Conservation (phyloP, 2,113 vertebrate species). For the Callipepla squamata region DNA sequence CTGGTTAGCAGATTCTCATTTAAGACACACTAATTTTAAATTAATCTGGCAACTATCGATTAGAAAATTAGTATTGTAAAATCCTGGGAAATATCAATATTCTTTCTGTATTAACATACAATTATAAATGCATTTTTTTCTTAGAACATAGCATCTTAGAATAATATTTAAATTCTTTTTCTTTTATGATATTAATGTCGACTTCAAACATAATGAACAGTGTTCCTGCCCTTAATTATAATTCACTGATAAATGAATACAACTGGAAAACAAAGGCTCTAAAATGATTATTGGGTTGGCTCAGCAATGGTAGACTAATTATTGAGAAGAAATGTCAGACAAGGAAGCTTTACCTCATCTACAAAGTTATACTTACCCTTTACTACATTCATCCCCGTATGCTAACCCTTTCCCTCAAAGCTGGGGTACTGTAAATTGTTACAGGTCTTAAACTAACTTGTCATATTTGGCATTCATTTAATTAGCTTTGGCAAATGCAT, state of each 20-base stretch:
- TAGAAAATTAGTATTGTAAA: not conserved
- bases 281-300: not conserved
- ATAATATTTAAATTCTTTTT: not conserved
- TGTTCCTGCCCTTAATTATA: not conserved
- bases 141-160: not conserved
- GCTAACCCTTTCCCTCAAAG: not conserved
- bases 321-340: not conserved
- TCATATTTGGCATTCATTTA: constrained; percentile 85
- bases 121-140: not conserved
- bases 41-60: not conserved
- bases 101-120: not conserved
- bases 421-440: constrained; percentile 71
- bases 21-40: not conserved
- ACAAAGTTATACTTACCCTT: not conserved
- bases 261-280: not conserved
- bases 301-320: not conserved
- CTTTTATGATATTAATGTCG: not conserved
- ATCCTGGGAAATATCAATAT: not conserved
- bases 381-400: not conserved
- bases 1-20: not conserved
- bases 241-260: not conserved
- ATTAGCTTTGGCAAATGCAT: constrained; percentile 86
- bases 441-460: constrained; percentile 78
- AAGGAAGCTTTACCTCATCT: not conserved
- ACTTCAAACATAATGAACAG: not conserved